Evolutionary conservation across 1,140 invertebrate species (phyloP).

Genomic region (Melanaphis sacchari): DNA sequence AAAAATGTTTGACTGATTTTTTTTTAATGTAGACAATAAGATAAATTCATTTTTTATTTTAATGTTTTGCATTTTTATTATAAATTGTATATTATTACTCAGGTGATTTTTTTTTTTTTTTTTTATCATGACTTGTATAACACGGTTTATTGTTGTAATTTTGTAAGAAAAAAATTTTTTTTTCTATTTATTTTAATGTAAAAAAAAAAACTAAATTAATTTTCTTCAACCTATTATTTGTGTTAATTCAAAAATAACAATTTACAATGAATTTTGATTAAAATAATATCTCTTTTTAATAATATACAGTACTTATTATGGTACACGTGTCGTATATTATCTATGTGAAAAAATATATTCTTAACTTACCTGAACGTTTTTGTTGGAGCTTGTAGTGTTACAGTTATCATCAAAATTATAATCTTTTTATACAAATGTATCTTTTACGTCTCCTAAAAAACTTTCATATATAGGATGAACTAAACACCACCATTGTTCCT

Average conservation of each 20-base stretch:
- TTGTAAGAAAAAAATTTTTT: background rate
- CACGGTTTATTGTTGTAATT: background rate
- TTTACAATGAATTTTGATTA: background rate
- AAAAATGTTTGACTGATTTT: conserved; percentile 39
- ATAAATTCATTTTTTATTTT: background rate
- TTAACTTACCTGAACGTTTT: background rate
- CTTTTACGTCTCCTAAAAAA: background rate
- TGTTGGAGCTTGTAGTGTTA: background rate
- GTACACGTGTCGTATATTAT: background rate
- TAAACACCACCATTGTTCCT: conserved; percentile 4
- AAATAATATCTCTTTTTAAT: background rate
- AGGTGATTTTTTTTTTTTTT: background rate
- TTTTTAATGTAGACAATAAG: background rate
- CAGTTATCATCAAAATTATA: background rate
- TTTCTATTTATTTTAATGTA: background rate
- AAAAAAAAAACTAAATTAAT: background rate
- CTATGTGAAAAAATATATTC: background rate
- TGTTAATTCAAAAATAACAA: background rate
- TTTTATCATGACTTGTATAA: background rate
- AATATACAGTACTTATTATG: background rate
- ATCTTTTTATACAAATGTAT: background rate
- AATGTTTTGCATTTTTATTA: background rate
- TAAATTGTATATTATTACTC: background rate
- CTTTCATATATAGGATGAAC: background rate
- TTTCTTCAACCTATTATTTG: background rate